phyloP scores from a whole-genome alignment of 2,113 vertebrate species.

The Rhinichthys klamathensis region DNA sequence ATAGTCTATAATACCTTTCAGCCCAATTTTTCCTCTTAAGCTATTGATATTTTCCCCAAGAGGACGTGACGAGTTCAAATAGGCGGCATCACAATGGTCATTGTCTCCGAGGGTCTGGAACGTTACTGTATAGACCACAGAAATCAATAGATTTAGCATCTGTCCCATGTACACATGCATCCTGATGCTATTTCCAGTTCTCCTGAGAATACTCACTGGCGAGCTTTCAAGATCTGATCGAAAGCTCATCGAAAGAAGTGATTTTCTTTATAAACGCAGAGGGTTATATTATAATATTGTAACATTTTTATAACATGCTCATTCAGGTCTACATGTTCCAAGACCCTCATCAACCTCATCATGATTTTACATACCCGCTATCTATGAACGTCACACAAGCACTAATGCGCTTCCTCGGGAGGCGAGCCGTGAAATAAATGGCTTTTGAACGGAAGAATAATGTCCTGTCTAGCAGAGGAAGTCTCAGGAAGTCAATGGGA shows the following conservation, averaged over 20 bases:
- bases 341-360: background rate
- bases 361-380: background rate
- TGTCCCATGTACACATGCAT: constrained; percentile 20
- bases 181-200: constrained; percentile 4
- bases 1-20: constrained; percentile 12
- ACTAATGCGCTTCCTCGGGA: constrained; percentile 12
- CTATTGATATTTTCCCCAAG: constrained; percentile 42
- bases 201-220: constrained; percentile 7
- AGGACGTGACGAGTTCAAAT: constrained; percentile 29
- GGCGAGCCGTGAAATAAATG: constrained; percentile 28
- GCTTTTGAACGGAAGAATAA: constrained; percentile 38
- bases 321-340: background rate
- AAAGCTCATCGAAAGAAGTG: constrained; percentile 3
- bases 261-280: background rate
- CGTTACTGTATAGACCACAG: constrained; percentile 11
- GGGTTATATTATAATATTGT: background rate
- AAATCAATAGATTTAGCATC: constrained; percentile 46
- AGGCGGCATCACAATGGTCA: constrained; percentile 25
- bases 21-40: background rate
- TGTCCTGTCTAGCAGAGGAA: constrained; percentile 58
- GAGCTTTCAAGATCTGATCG: constrained; percentile 1
- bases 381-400: background rate
- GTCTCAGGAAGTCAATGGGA: constrained; percentile 58
- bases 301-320: background rate
- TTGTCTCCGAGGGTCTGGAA: constrained; percentile 21